These are phyloP conservation scores for Hippocampus comes DNA, from an alignment of 2,113 vertebrate genomes.

Conservation along the genomic window DNA sequence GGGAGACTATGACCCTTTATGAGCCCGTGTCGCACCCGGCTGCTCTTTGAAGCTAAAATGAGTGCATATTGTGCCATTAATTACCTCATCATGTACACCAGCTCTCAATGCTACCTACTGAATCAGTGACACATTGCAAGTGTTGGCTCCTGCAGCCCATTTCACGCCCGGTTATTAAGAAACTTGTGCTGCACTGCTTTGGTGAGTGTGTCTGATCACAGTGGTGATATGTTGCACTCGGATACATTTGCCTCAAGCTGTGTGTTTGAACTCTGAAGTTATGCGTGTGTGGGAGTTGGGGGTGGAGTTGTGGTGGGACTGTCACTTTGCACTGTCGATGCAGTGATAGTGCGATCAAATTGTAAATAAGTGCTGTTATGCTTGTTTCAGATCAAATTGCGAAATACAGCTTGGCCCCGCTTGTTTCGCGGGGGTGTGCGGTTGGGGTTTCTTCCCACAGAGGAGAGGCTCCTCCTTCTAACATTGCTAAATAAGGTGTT, in stretches of 20 bases:
- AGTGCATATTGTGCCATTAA: slow-evolving; percentile 14
- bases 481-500: too few species aligned
- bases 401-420: too few species aligned
- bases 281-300: slow-evolving; percentile 8
- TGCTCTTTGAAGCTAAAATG: neutral
- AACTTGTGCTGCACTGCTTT: slow-evolving; percentile 29
- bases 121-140: slow-evolving; percentile 31
- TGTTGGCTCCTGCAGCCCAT: slow-evolving; percentile 22
- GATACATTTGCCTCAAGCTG: slow-evolving; percentile 32
- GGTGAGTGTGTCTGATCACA: slow-evolving; percentile 45
- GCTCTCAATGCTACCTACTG: slow-evolving; percentile 17
- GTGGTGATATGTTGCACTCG: slow-evolving; percentile 36
- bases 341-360: slow-evolving; percentile 49
- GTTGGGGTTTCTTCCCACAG: too few species aligned
- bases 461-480: too few species aligned
- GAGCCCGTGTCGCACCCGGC: neutral
- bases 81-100: slow-evolving; percentile 18
- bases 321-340: slow-evolving; percentile 41
- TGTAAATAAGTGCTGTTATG: neutral
- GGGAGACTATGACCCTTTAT: too few species aligned
- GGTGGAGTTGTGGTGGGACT: neutral
- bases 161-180: slow-evolving; percentile 35
- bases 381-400: too few species aligned
- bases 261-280: slow-evolving; percentile 12
- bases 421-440: too few species aligned